A percentile compares a stretch with the other conserved stretches of the same genome.
These are phyloP conservation scores for Camptogramma bilineatum DNA, from an alignment of 2,888 invertebrate genomes.

Conservation along the genomic window DNA sequence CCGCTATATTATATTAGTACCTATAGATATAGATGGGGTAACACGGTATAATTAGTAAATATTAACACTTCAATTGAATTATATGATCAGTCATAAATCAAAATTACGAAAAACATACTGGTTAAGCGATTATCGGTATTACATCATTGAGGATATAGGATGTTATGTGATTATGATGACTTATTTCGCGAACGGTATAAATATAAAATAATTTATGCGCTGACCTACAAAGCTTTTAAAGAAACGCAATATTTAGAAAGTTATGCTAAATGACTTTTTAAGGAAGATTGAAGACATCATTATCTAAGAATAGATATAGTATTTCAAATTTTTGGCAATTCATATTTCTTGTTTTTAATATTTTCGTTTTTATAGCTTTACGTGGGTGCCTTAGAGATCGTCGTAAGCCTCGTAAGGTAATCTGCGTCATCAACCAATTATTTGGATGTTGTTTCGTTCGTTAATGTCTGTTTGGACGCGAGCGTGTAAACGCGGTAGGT, in stretches of 20 bases:
- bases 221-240: conserved; percentile 13
- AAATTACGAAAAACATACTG: background rate
- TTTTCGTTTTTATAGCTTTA: background rate
- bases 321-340: background rate
- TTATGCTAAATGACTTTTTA: conserved; percentile 10
- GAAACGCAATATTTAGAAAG: conserved; percentile 19
- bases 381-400: background rate
- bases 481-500: too few relatives aligned
- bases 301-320: background rate
- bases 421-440: too few relatives aligned
- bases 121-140: conserved; percentile 6
- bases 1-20: too few relatives aligned
- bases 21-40: too few relatives aligned
- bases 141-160: conserved; percentile 11
- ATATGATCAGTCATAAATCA: background rate
- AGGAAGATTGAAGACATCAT: background rate
- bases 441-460: too few relatives aligned
- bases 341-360: background rate
- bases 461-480: too few relatives aligned
- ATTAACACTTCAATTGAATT: background rate
- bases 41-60: background rate
- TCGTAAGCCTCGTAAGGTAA: too few relatives aligned
- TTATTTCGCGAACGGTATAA: conserved; percentile 2
- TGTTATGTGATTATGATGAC: background rate
- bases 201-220: conserved; percentile 10